phyloP scores from a whole-genome alignment of 2,888 invertebrate species.

The Laspeyria flexula region DNA sequence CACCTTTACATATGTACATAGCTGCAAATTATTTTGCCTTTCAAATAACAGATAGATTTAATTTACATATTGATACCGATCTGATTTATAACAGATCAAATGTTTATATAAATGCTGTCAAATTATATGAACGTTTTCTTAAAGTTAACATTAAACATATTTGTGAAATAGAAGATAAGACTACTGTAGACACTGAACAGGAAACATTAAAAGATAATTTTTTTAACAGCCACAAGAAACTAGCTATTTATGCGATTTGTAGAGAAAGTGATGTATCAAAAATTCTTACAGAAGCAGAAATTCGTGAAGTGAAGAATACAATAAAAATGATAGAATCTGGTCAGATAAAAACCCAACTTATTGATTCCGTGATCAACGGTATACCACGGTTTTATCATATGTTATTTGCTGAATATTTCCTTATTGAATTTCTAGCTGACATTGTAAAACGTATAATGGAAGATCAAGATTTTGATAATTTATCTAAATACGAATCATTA shows the following conservation, averaged over 20 bases:
- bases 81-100: conserved; percentile 39
- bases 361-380: conserved; percentile 48
- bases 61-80: conserved; percentile 31
- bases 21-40: conserved; percentile 50
- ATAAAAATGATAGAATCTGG: conserved; percentile 46
- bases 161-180: conserved; percentile 24
- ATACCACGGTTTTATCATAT: conserved; percentile 51
- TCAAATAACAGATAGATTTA: conserved; percentile 45
- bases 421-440: conserved; percentile 44
- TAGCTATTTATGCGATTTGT: conserved; percentile 51
- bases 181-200: conserved; percentile 7
- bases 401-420: conserved; percentile 54
- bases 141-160: conserved; percentile 46
- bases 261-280: conserved; percentile 46
- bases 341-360: conserved; percentile 39
- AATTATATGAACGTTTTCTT: conserved; percentile 44
- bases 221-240: conserved; percentile 46
- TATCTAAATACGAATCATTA: conserved; percentile 25
- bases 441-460: conserved; percentile 22
- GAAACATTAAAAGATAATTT: conserved; percentile 32
- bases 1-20: conserved; percentile 55
- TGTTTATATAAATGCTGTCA: conserved; percentile 39
- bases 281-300: conserved; percentile 44
- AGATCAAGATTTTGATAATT: conserved; percentile 1
- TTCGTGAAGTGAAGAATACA: conserved; percentile 41